Conservation (phyloP, 2,113 vertebrate species). For the Seriola aureovittata region DNA sequence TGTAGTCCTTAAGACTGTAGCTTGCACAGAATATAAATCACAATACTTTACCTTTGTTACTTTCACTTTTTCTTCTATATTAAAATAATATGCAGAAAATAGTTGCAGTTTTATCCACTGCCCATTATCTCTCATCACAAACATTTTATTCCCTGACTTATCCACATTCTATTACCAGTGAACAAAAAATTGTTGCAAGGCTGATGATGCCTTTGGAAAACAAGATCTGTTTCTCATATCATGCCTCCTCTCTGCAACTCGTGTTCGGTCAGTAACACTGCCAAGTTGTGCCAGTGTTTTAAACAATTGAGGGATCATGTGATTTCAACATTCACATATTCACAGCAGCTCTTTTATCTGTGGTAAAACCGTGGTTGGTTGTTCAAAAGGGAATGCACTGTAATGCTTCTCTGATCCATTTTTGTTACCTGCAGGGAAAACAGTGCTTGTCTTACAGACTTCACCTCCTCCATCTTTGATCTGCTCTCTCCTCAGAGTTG, state of each 20-base stretch:
- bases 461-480: conserved; percentile 50
- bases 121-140: conserved; percentile 14
- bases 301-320: conserved; percentile 29
- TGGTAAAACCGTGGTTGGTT: background rate
- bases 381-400: conserved; percentile 23
- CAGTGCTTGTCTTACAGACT: conserved; percentile 16
- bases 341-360: conserved; percentile 30
- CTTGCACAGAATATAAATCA: conserved; percentile 13
- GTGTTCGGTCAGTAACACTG: conserved; percentile 26
- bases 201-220: conserved; percentile 14
- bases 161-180: background rate
- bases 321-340: conserved; percentile 43
- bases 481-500: conserved; percentile 40
- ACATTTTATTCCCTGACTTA: conserved; percentile 12
- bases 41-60: conserved; percentile 3
- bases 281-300: conserved; percentile 10
- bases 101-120: background rate
- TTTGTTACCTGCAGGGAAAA: conserved; percentile 48
- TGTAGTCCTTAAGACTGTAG: conserved; percentile 3
- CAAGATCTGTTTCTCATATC: conserved; percentile 29
- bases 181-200: conserved; percentile 32
- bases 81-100: conserved; percentile 3
- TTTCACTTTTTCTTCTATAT: background rate
- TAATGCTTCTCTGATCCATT: conserved; percentile 14
- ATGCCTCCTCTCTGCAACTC: background rate